Percentiles rank a stretch among this genome's conserved stretches.
Conservation (phyloP, 1,140 invertebrate genomes). For the Diabrotica virgifera region DNA sequence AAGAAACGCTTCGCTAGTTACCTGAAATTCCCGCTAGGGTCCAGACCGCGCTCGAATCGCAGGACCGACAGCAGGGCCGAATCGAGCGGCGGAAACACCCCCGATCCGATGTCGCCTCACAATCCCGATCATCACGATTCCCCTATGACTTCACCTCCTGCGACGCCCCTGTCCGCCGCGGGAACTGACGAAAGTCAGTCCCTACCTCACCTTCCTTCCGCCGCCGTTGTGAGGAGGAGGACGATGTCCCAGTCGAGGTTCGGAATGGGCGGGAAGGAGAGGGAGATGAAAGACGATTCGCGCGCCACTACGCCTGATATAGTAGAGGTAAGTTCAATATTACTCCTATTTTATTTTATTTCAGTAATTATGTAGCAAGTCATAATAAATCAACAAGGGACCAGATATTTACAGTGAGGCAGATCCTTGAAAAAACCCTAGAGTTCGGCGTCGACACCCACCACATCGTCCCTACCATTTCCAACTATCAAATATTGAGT, state of each 20-base stretch:
- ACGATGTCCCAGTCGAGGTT: conserved; percentile 52
- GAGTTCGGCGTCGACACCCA: too few relatives aligned
- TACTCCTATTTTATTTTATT: not conserved
- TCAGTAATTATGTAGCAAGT: too few relatives aligned
- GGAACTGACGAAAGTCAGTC: conserved; percentile 38
- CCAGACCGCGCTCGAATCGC: conserved; percentile 58
- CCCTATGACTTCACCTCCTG: conserved; percentile 58
- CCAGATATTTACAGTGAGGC: too few relatives aligned
- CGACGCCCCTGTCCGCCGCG: conserved; percentile 52
- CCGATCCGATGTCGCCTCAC: conserved; percentile 57
- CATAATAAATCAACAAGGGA: too few relatives aligned
- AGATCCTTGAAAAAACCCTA: too few relatives aligned
- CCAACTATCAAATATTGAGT: not conserved
- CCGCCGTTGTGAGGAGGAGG: conserved; percentile 50
- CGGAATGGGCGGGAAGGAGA: conserved; percentile 49
- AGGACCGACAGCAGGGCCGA: conserved; percentile 67
- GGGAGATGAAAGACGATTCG: conserved; percentile 44
- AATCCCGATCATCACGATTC: conserved; percentile 49
- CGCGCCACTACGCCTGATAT: conserved; percentile 13
- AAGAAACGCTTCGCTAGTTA: conserved; percentile 73
- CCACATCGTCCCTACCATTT: too few relatives aligned
- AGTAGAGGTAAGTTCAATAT: conserved; percentile 21
- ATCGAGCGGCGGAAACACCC: conserved; percentile 69
- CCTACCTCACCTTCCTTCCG: conserved; percentile 42
- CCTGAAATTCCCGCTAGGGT: conserved; percentile 61